Percentiles rank a stretch among this genome's conserved stretches.
Evolutionary conservation across 2,888 invertebrate species (phyloP).

Genomic region (Erannis defoliaria): DNA sequence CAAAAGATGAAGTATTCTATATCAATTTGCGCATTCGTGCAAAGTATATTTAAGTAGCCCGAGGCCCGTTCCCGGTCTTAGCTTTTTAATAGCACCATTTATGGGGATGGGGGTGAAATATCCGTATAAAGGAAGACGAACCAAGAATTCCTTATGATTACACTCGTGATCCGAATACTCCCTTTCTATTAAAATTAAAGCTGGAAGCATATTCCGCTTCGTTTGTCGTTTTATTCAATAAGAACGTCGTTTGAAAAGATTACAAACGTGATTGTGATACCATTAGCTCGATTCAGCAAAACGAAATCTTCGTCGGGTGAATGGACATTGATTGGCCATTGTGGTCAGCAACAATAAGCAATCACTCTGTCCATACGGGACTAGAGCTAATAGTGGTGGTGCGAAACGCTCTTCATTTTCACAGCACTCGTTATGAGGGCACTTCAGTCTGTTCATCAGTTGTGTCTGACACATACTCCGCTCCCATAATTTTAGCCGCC

Average conservation of each 20-base stretch:
- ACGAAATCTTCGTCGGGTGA: conserved; percentile 59
- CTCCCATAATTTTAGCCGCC: conserved; percentile 25
- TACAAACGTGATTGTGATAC: conserved; percentile 48
- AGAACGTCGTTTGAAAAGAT: conserved; percentile 37
- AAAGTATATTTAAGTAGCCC: conserved; percentile 80
- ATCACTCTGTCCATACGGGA: conserved; percentile 60
- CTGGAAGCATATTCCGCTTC: conserved; percentile 42
- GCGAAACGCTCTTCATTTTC: conserved; percentile 62
- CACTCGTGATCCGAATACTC: conserved; percentile 62
- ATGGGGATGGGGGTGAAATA: conserved; percentile 70
- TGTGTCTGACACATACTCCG: conserved; percentile 36
- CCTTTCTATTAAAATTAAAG: conserved; percentile 53
- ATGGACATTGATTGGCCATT: conserved; percentile 77
- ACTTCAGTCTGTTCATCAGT: conserved; percentile 49
- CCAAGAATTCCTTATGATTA: conserved; percentile 67
- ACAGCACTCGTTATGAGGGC: conserved; percentile 56
- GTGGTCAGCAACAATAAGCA: conserved; percentile 75
- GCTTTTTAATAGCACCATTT: conserved; percentile 80
- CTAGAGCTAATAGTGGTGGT: conserved; percentile 63
- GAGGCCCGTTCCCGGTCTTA: conserved; percentile 70
- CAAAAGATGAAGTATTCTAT: conserved; percentile 79
- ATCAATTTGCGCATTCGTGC: conserved; percentile 83
- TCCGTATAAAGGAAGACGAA: conserved; percentile 69
- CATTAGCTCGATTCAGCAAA: conserved; percentile 52
- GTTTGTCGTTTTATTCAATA: conserved; percentile 40